phyloP scores from a whole-genome alignment of 2,113 vertebrate genomes.

The Salvelinus namaycush region DNA sequence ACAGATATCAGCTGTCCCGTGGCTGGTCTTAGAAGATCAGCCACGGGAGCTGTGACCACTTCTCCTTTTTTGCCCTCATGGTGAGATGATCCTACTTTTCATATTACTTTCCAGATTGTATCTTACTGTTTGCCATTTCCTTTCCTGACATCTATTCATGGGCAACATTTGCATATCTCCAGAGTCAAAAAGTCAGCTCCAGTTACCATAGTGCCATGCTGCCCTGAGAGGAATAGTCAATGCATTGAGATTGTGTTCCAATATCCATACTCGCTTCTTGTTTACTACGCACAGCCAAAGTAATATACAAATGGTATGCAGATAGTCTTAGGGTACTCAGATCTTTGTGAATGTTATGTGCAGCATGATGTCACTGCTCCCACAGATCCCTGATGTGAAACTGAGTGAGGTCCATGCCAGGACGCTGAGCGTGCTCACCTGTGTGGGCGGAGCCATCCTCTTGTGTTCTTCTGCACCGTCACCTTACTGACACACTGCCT shows the following conservation, averaged over 20 bases:
- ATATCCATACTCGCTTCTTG: too few relatives aligned
- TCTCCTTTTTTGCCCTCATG: slow-evolving; percentile 7
- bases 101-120: background rate
- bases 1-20: too few relatives aligned
- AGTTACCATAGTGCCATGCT: too few relatives aligned
- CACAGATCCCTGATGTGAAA: background rate
- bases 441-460: background rate
- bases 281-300: too few relatives aligned
- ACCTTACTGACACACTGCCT: slow-evolving; percentile 7
- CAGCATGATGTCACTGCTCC: background rate
- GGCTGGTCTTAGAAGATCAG: too few relatives aligned
- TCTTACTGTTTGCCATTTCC: background rate
- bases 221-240: background rate
- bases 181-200: too few relatives aligned
- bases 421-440: slow-evolving; percentile 25
- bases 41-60: slow-evolving; percentile 3
- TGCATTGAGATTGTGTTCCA: too few relatives aligned
- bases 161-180: background rate
- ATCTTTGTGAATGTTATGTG: too few relatives aligned
- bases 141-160: background rate
- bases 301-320: too few relatives aligned
- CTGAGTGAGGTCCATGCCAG: background rate
- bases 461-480: slow-evolving; percentile 8
- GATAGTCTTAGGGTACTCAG: too few relatives aligned
- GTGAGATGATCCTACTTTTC: background rate